Base-by-base conservation (phyloP, 2,888 invertebrate species). In the Andrena marginata region DNA sequence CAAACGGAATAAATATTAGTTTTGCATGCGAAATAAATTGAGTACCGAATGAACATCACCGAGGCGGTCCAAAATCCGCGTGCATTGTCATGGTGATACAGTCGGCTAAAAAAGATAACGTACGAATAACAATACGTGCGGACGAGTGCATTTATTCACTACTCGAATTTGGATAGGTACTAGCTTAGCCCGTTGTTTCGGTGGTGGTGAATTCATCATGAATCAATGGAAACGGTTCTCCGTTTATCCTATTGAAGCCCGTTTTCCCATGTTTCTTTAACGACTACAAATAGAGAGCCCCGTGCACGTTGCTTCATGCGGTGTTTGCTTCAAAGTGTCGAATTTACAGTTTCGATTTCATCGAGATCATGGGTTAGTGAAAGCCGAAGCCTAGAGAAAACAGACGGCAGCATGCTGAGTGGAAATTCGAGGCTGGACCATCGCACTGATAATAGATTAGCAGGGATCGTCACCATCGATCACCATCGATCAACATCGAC, bases 51-150 rank as follows among this genome's bases (percentile, higher is more conserved):
- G 67, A 74, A 49, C 31, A 70, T 35, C 59, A 77, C 67, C 51
- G n/a, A 69, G 51, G 54, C 33, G 62, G 54, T 63, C 69, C 63
- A 63, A 87, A 77, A 73, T 56, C 42, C 8, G 16, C 64, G 48
- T 3, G 68, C 64, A 79, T 74, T 75, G 76, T 86, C 59, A 68
- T 72, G 65, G 42, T 70, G 80, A 80, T 70, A 54, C 51, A 31
- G 54, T 26, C 7, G 62, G 67, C 48, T n/a, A n/a, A 23, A 20
- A 54, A 35, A 29, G 8, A 26, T 8, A n/a, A 29, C 51, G 51
- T 20, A 48, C 54, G 48, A 56, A 56, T 23, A 74, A 62, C 65
- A 59, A 68, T 64, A 56, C 67, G 63, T n/a, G 7, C 8, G 23
- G 5, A 23, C 31, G 20, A 65, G 6, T 10, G 64, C 62, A 31